Conservation (phyloP, 2,113 vertebrate species). For the Stictonetta naevosa region DNA sequence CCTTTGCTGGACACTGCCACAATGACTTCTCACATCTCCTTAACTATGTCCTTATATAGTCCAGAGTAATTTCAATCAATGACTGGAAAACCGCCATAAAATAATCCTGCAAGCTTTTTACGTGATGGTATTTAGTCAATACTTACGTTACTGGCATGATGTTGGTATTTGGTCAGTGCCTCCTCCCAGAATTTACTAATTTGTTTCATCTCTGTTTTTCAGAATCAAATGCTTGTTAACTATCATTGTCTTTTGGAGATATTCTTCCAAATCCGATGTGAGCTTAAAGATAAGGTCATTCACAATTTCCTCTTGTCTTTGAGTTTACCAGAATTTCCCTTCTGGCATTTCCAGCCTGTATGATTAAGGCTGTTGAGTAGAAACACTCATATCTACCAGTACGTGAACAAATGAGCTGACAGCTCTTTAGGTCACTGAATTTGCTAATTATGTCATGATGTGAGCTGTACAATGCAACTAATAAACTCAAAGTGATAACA, state of each 20-base stretch:
- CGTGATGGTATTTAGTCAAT: background rate
- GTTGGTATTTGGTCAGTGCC: background rate
- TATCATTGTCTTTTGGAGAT: background rate
- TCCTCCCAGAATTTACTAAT: background rate
- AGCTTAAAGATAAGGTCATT: background rate
- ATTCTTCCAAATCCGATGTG: background rate
- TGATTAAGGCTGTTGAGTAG: background rate
- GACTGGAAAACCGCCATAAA: background rate
- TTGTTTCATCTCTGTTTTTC: background rate
- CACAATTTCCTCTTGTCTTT: background rate
- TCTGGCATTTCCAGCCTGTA: background rate
- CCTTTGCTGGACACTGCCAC: background rate
- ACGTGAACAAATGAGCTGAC: background rate
- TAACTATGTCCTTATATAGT: background rate
- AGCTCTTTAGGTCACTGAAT: background rate
- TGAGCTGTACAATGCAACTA: background rate
- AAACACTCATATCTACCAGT: background rate
- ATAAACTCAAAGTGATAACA: background rate
- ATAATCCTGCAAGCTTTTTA: background rate
- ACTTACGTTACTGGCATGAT: background rate
- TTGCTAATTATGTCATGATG: background rate
- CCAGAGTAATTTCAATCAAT: background rate
- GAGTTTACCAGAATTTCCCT: background rate
- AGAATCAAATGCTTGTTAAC: background rate
- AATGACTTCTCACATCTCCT: background rate